Conservation (phyloP, 2,113 vertebrate genomes). For the Otocyon megalotis region DNA sequence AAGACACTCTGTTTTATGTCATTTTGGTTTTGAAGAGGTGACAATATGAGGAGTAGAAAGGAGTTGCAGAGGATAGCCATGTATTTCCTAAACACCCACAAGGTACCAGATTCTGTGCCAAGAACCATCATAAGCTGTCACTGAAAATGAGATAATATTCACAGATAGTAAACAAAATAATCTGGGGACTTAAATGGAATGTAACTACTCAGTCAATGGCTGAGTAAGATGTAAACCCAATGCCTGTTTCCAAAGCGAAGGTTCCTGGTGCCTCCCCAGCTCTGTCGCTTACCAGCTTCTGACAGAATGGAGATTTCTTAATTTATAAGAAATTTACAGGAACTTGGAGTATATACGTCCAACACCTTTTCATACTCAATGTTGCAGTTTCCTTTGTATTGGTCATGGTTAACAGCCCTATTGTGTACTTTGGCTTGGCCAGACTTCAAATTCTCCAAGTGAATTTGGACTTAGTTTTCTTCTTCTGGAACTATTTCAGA, state of each 20-base stretch:
- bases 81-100: background rate
- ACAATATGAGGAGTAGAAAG: background rate
- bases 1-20: background rate
- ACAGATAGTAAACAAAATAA: background rate
- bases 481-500: slow-evolving; percentile 38
- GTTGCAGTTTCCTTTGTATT: background rate
- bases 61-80: background rate
- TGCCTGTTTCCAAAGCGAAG: background rate
- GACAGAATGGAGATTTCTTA: slow-evolving; percentile 9
- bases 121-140: background rate
- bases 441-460: background rate
- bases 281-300: background rate
- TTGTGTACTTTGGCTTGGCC: background rate
- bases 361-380: background rate
- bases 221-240: background rate
- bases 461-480: slow-evolving; percentile 24
- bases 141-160: background rate
- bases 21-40: background rate
- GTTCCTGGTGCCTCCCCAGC: background rate
- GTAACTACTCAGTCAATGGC: background rate
- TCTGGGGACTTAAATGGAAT: background rate
- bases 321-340: background rate
- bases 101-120: background rate
- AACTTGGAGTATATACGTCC: background rate
- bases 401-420: background rate